Evolutionary conservation across 1,140 invertebrate genomes (phyloP).

Genomic region (Sitobion miscanthi): DNA sequence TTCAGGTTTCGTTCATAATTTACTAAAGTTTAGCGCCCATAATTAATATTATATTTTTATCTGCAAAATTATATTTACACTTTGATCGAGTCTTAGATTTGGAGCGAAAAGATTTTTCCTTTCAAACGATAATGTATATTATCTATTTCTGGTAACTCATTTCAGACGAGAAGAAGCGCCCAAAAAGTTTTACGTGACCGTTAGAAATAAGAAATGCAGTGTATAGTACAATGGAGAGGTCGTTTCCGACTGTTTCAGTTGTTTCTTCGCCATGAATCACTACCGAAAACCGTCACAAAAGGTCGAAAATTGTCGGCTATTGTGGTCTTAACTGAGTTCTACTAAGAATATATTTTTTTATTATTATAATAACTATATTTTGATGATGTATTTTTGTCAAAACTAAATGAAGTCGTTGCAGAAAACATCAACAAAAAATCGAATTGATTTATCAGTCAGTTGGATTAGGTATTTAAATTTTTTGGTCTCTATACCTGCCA

Average conservation of each 20-base stretch:
- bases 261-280: neutral
- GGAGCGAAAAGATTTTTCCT: neutral
- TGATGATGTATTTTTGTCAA: neutral
- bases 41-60: neutral
- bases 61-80: neutral
- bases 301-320: neutral
- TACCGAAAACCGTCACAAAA: neutral
- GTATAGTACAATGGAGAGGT: neutral
- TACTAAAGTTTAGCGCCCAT: neutral
- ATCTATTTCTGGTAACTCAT: neutral
- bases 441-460: neutral
- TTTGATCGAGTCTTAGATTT: neutral
- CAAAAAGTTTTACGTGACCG: too few relatives aligned
- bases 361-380: neutral
- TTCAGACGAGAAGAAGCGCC: too few relatives aligned
- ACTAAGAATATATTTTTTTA: neutral
- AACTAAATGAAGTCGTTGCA: neutral
- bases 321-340: neutral
- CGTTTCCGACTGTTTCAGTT: neutral
- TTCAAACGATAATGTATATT: neutral
- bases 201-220: neutral
- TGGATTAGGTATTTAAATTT: neutral
- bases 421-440: too few relatives aligned
- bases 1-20: neutral
- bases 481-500: neutral